These are phyloP conservation scores for Amyelois transitella DNA, from an alignment of 1,140 invertebrate species.

Conservation along the genomic window DNA sequence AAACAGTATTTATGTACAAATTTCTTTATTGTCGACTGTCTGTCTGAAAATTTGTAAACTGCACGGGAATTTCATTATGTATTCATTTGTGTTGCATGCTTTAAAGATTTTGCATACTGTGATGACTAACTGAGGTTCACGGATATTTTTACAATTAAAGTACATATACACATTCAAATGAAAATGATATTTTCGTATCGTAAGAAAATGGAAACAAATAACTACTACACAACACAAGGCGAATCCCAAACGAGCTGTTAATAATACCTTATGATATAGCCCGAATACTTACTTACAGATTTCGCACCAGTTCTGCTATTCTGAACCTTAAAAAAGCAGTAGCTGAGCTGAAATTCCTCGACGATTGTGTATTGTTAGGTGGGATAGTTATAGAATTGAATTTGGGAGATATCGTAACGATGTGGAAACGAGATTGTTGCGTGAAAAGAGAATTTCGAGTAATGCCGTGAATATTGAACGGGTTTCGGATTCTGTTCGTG, in stretches of 20 bases:
- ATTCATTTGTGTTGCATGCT: too few relatives aligned
- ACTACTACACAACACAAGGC: conserved; percentile 41
- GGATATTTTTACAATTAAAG: too few relatives aligned
- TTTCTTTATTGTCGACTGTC: too few relatives aligned
- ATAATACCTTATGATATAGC: conserved; percentile 58
- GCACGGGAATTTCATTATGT: too few relatives aligned
- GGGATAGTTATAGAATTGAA: conserved; percentile 32
- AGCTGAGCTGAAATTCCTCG: not conserved
- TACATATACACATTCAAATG: not conserved
- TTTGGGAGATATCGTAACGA: conserved; percentile 35
- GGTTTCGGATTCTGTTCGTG: not conserved
- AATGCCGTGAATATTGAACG: not conserved
- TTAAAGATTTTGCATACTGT: too few relatives aligned
- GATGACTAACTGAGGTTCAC: too few relatives aligned
- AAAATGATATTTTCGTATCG: not conserved
- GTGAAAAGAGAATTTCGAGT: conserved; percentile 21
- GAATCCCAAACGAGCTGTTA: conserved; percentile 64
- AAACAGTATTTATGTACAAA: too few relatives aligned
- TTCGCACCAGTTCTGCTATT: conserved; percentile 8
- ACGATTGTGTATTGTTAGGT: not conserved
- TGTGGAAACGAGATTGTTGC: conserved; percentile 31
- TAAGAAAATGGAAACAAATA: conserved; percentile 29
- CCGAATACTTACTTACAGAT: conserved; percentile 39
- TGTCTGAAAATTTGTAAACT: too few relatives aligned
- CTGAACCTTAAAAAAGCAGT: conserved; percentile 10